These are phyloP conservation scores for Ectemnius lituratus DNA, from an alignment of 2,888 invertebrate genomes.

Conservation along the genomic window DNA sequence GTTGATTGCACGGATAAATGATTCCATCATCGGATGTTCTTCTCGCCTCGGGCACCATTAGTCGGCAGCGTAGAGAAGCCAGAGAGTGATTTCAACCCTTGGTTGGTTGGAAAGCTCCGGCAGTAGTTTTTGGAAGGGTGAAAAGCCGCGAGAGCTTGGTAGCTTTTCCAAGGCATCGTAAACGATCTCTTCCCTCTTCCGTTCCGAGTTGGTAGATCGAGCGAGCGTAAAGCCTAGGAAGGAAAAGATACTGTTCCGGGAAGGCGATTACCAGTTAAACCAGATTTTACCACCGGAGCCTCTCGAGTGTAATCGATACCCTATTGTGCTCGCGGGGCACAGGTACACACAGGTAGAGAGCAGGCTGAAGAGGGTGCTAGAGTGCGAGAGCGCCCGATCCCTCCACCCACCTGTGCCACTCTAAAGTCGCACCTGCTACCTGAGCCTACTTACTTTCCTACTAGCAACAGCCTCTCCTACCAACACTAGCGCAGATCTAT, in stretches of 20 bases:
- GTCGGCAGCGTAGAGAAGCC: no score
- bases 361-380: conserved; percentile 16
- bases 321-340: conserved; percentile 47
- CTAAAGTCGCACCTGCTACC: conserved; percentile 56
- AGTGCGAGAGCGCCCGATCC: conserved; percentile 26
- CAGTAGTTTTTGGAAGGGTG: no score
- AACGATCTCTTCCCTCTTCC: no score
- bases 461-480: conserved; percentile 11
- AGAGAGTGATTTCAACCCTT: no score
- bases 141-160: no score
- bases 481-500: neutral
- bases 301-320: conserved; percentile 62
- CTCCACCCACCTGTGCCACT: conserved; percentile 55
- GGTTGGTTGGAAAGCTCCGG: no score
- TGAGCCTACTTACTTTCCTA: conserved; percentile 21
- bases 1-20: no score
- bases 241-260: conserved; percentile 13
- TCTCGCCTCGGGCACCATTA: no score
- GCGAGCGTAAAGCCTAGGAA: conserved; percentile 5
- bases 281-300: conserved; percentile 27
- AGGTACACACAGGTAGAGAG: conserved; percentile 31
- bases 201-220: neutral
- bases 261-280: conserved; percentile 32
- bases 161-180: no score
- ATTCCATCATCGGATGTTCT: no score